Conservation (phyloP, 2,888 invertebrate genomes). For the Yponomeuta evonymella region DNA sequence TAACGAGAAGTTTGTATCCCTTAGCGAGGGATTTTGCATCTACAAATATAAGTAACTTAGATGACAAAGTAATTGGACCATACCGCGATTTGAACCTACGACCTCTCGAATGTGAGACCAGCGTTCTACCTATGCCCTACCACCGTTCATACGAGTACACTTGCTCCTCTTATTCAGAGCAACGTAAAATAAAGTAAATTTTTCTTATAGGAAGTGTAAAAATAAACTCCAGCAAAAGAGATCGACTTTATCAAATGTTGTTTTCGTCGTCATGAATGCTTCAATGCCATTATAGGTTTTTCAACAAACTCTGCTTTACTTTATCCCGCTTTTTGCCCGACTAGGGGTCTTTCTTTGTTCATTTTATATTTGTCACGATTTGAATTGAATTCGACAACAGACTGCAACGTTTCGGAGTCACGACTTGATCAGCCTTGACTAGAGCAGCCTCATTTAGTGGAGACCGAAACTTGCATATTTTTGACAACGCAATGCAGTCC, state of each 20-base stretch:
- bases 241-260: background rate
- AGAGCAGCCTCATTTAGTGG: constrained; percentile 16
- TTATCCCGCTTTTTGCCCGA: background rate
- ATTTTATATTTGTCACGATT: constrained; percentile 11
- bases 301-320: constrained; percentile 23
- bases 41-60: no score
- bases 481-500: background rate
- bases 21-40: no score
- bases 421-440: constrained; percentile 35
- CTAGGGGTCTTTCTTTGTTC: background rate
- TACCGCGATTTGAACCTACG: no score
- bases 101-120: no score
- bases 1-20: no score
- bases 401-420: constrained; percentile 15
- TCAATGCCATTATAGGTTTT: constrained; percentile 6
- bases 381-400: constrained; percentile 3
- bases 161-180: no score
- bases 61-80: no score
- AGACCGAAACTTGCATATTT: background rate
- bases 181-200: no score
- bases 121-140: no score
- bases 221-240: background rate
- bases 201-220: background rate
- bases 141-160: no score
- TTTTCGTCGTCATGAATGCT: background rate